Base-by-base conservation (phyloP, 2,888 invertebrate genomes). In the Leucophenga maculata region DNA sequence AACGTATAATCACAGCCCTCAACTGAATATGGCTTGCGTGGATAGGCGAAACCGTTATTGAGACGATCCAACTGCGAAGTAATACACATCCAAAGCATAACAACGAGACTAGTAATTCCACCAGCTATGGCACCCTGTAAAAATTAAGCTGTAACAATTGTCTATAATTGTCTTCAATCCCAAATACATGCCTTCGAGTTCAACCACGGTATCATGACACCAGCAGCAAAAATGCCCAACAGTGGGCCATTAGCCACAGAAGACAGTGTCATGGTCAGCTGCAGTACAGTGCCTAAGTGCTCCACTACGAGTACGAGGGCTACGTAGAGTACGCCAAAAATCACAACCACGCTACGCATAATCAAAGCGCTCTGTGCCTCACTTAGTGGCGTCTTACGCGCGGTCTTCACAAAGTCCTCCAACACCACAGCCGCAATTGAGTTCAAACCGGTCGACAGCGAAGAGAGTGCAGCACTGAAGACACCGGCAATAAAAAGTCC, bases 401-500 rank as follows among this genome's bases (percentile, higher is more conserved):
- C 91, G 0, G 91, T 90, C 80, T 92, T 92, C 65, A 93, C 90
- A 71, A 94, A 92, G 80, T 94, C 94, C 85, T 94, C 93, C 16
- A 94, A 85, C 3, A 93, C 91, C 0, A 94, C 93, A 0, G 94
- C 94, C 0, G 94, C 92, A 89, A 94, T 91, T 0, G 94, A 93
- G 83, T 95, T 95, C 39, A 94, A 87, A 0, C 94, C 94, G 0
- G 94, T 94, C 6, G 94, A 94, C 20, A 95, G 89, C 0, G 94
- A 94, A 83, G 94, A 97, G 26, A 97, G 90, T 16, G 97, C 95
- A 14, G 96, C 97, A 88, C 96, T 96, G 82, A 97, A 97, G 0
- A 97, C 93, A 31, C 96, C 96, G 54, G 97, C 95, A 0, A 97
- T 94, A 85, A 97, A 97, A 22, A 97, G 89, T 3, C 97, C 97